These are phyloP conservation scores for Ceratina japonica DNA, from an alignment of 1,140 invertebrate genomes.

Conservation along the genomic window DNA sequence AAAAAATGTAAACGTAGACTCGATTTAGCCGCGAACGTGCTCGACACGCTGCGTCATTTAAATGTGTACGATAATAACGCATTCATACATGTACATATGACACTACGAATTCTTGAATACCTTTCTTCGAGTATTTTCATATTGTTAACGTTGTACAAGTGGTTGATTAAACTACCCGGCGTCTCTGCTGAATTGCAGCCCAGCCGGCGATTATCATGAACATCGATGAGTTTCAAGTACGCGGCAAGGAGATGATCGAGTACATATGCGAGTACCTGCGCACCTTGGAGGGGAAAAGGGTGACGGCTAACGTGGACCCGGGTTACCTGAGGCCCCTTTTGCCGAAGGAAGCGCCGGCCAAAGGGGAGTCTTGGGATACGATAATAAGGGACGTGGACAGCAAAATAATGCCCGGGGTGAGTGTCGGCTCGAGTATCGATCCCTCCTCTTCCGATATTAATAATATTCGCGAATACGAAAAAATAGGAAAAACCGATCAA, in stretches of 20 bases:
- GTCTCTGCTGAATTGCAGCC: slow-evolving; percentile 36
- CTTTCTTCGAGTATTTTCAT: no score
- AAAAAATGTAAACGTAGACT: slow-evolving; percentile 36
- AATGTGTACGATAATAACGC: no score
- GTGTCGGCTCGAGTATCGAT: slow-evolving; percentile 68
- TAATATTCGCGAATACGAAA: slow-evolving; percentile 54
- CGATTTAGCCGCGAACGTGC: slow-evolving; percentile 32
- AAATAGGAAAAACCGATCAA: slow-evolving; percentile 25
- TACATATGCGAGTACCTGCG: slow-evolving; percentile 94
- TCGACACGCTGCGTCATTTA: slow-evolving; percentile 7
- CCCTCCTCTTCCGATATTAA: slow-evolving; percentile 53
- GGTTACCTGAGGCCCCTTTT: slow-evolving; percentile 90
- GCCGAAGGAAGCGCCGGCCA: slow-evolving; percentile 87
- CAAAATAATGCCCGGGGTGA: slow-evolving; percentile 96
- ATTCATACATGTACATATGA: no score
- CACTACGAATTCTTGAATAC: no score
- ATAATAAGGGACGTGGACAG: slow-evolving; percentile 94
- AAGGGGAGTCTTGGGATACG: slow-evolving; percentile 90
- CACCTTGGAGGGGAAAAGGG: slow-evolving; percentile 85
- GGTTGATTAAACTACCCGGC: slow-evolving; percentile 1
- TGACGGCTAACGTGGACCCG: slow-evolving; percentile 91
- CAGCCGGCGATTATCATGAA: slow-evolving; percentile 84
- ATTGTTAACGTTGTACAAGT: not conserved
- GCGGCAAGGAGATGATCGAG: slow-evolving; percentile 95
- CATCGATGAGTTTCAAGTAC: slow-evolving; percentile 88